phyloP scores from a whole-genome alignment of 92 coral and sea anemone species.

The Siderastrea siderea region DNA sequence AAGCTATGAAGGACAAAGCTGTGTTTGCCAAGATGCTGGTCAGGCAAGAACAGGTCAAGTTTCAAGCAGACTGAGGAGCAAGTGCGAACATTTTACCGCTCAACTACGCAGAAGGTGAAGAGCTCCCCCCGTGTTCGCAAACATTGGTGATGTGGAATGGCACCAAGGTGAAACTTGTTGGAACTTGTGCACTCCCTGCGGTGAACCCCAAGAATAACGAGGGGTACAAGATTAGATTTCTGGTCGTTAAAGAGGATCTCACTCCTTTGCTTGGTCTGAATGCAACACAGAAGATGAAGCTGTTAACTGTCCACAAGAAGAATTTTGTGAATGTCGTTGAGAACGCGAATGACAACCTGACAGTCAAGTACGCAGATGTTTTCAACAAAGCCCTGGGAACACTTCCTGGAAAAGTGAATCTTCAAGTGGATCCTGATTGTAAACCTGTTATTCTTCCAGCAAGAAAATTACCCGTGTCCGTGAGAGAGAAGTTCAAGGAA shows the following conservation, averaged over 20 bases:
- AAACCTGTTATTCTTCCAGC: constrained; percentile 16
- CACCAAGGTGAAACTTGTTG: neutral
- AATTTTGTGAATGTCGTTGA: neutral
- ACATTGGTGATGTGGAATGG: neutral
- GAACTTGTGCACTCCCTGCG: neutral
- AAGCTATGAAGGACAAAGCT: too few relatives aligned
- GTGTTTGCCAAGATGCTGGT: too few relatives aligned
- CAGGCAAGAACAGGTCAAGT: too few relatives aligned
- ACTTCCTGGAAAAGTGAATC: constrained; percentile 36
- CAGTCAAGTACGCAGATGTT: constrained; percentile 28
- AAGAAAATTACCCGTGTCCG: neutral
- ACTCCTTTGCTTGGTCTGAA: constrained; percentile 36
- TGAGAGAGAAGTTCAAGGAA: neutral
- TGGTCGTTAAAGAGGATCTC: constrained; percentile 17
- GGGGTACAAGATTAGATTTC: constrained; percentile 36
- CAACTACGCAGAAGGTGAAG: neutral
- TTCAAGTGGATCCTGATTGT: constrained; percentile 27
- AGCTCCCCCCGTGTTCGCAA: neutral
- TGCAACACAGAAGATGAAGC: constrained; percentile 38
- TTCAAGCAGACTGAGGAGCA: neutral
- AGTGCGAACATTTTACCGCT: neutral
- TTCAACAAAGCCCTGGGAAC: constrained; percentile 28
- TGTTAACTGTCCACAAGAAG: constrained; percentile 48
- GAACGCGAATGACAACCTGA: constrained; percentile 5
- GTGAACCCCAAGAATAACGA: constrained; percentile 29